phyloP scores from a whole-genome alignment of 2,888 invertebrate species.

The Rhagonycha fulva region DNA sequence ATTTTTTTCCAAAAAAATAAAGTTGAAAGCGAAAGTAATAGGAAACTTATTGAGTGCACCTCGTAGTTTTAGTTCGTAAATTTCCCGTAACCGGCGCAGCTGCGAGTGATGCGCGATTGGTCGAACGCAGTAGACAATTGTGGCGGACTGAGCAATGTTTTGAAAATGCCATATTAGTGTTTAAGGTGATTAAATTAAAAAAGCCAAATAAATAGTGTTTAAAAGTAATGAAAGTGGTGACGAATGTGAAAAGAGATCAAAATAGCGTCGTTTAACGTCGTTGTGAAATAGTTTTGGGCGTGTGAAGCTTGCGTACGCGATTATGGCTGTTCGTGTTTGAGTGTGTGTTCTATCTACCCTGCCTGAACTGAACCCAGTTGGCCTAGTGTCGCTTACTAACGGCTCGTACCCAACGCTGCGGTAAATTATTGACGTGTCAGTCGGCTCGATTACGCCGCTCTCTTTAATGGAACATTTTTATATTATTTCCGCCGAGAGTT shows the following conservation, averaged over 20 bases:
- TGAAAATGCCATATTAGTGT: conserved; percentile 47
- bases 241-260: background rate
- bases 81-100: conserved; percentile 28
- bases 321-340: conserved; percentile 45
- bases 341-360: conserved; percentile 13
- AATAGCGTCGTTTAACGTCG: background rate
- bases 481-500: background rate
- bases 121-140: conserved; percentile 45
- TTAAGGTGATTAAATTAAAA: conserved; percentile 22
- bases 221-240: conserved; percentile 4
- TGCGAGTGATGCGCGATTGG: conserved; percentile 42
- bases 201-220: background rate
- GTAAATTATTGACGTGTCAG: conserved; percentile 41
- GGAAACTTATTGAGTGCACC: background rate
- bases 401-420: conserved; percentile 31
- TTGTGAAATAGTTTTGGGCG: conserved; percentile 18
- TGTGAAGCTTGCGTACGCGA: conserved; percentile 33
- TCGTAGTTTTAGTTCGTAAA: conserved; percentile 1
- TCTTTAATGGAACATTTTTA: conserved; percentile 9
- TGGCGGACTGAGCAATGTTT: conserved; percentile 50
- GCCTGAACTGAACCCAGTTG: conserved; percentile 27
- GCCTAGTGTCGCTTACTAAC: conserved; percentile 32
- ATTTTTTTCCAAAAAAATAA: too few relatives aligned
- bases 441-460: background rate
- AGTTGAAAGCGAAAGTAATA: too few relatives aligned